A percentile compares a stretch with the other conserved stretches of the same genome.
phyloP scores from a whole-genome alignment of 2,113 vertebrate species.

The Oryzias javanicus region DNA sequence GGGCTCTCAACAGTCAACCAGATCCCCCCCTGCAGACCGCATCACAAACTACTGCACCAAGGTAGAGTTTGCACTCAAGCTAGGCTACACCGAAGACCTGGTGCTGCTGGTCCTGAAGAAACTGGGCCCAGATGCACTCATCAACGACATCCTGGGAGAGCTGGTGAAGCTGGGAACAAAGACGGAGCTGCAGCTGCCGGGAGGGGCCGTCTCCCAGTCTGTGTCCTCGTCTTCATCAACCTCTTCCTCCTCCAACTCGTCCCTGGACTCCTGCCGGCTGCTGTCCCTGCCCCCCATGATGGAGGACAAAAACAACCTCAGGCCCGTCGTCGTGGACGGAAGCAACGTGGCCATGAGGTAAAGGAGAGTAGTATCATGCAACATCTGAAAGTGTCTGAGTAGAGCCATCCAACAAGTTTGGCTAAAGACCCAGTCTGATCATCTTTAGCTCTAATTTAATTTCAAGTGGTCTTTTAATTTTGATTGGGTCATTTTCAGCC shows the following conservation, averaged over 20 bases:
- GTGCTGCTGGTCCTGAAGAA: conserved; percentile 92
- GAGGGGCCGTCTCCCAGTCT: conserved; percentile 69
- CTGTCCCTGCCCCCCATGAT: conserved; percentile 79
- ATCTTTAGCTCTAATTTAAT: too few species aligned
- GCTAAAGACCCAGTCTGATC: too few species aligned
- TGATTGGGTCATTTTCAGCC: too few species aligned
- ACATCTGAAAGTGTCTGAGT: too few species aligned
- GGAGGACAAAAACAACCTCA: conserved; percentile 91
- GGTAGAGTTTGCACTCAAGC: conserved; percentile 95
- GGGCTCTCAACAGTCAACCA: conserved; percentile 62
- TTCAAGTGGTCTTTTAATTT: too few species aligned
- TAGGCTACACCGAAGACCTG: conserved; percentile 94
- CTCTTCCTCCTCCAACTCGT: conserved; percentile 43
- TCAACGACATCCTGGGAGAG: conserved; percentile 95
- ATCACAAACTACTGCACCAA: conserved; percentile 88
- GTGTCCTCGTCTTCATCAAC: conserved; percentile 52
- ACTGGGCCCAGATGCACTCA: conserved; percentile 91
- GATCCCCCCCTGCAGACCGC: conserved; percentile 56
- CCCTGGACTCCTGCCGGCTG: conserved; percentile 80
- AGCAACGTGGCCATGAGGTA: conserved; percentile 99
- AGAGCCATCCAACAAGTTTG: too few species aligned
- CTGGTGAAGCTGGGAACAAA: conserved; percentile 96
- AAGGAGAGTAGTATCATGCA: conserved; percentile 5
- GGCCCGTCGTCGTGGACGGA: conserved; percentile 92
- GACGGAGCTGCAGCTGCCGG: conserved; percentile 82